phyloP scores from a whole-genome alignment of 2,888 invertebrate species.

The Cremastinae sp. region DNA sequence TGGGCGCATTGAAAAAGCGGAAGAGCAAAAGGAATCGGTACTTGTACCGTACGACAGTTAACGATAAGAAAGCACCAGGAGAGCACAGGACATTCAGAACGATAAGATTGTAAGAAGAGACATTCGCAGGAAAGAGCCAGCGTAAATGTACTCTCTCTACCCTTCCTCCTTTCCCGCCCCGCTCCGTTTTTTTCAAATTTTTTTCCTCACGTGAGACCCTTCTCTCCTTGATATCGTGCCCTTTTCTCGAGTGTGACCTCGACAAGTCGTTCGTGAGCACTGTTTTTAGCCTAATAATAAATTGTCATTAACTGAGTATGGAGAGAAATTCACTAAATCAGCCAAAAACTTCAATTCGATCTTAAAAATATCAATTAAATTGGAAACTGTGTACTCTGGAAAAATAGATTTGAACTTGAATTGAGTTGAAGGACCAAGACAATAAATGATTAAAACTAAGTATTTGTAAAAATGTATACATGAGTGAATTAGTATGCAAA shows the following conservation, averaged over 20 bases:
- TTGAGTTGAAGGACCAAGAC: too few species aligned
- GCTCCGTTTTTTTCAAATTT: constrained; percentile 9
- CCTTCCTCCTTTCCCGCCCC: constrained; percentile 27
- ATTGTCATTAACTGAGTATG: too few species aligned
- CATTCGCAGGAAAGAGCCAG: constrained; percentile 62
- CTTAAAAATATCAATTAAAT: too few species aligned
- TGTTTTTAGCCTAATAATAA: background rate
- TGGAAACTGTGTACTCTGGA: too few species aligned
- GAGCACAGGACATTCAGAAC: constrained; percentile 61
- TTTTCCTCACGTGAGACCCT: constrained; percentile 25
- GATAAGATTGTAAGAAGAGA: constrained; percentile 63
- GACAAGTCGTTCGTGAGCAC: constrained; percentile 18
- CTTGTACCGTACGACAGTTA: constrained; percentile 64
- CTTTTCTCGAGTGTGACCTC: constrained; percentile 41
- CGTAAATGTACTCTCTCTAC: constrained; percentile 50
- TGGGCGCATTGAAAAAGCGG: constrained; percentile 60
- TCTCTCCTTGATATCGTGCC: constrained; percentile 10
- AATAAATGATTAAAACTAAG: too few species aligned
- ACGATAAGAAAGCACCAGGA: constrained; percentile 64
- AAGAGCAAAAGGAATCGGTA: constrained; percentile 62
- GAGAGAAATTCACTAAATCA: too few species aligned
- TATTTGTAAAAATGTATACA: too few species aligned
- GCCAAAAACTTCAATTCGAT: too few species aligned
- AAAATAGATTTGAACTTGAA: too few species aligned
- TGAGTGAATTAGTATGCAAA: too few species aligned